A percentile compares a stretch with the other conserved stretches of the same genome.
These are phyloP conservation scores for Mola mola DNA, from an alignment of 2,113 vertebrate genomes.

Conservation along the genomic window DNA sequence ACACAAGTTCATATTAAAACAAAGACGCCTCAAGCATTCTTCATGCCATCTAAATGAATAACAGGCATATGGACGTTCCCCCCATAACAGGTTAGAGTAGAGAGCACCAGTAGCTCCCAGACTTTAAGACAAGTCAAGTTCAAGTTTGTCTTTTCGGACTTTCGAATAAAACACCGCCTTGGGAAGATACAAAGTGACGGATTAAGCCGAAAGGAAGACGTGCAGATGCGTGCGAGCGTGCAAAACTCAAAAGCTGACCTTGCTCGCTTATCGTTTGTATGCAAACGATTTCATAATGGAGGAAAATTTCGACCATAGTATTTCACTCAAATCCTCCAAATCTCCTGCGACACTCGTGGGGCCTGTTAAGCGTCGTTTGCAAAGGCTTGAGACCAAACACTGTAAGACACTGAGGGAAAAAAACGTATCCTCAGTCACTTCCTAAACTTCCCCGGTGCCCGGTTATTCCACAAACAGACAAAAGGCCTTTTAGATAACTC, in stretches of 20 bases:
- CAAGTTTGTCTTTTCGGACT: constrained; percentile 75
- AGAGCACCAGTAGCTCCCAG: constrained; percentile 1
- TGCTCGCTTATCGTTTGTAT: neutral
- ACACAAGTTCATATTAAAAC: constrained; percentile 18
- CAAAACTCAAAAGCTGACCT: neutral
- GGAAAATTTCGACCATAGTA: no score
- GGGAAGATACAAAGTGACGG: neutral
- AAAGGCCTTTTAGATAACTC: constrained; percentile 6
- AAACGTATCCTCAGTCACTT: neutral
- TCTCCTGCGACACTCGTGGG: no score
- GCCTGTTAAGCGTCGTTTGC: no score
- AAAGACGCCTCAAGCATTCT: constrained; percentile 4
- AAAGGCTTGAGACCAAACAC: no score
- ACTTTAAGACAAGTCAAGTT: constrained; percentile 57
- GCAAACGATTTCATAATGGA: neutral
- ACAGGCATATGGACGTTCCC: constrained; percentile 24
- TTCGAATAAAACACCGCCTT: constrained; percentile 13
- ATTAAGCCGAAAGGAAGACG: no score
- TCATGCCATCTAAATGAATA: constrained; percentile 11
- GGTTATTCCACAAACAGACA: constrained; percentile 14
- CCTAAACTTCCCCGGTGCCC: neutral
- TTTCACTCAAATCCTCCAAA: no score
- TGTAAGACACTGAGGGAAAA: neutral
- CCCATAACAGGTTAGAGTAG: constrained; percentile 12
- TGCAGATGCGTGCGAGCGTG: no score